Conservation (phyloP, 2,888 invertebrate genomes). For the Philopedon plagiatum region DNA sequence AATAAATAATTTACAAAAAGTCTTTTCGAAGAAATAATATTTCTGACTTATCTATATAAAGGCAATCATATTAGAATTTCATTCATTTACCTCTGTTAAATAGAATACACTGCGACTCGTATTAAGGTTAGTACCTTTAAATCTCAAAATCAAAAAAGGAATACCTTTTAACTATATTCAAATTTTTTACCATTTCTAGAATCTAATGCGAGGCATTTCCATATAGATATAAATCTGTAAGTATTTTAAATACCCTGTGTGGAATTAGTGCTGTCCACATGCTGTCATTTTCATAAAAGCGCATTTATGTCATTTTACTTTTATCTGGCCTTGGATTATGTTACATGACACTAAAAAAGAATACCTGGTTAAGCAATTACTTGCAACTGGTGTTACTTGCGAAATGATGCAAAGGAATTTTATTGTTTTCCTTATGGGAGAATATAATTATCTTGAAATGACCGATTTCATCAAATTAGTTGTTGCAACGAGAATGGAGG, state of each 20-base stretch:
- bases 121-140: too few relatives aligned
- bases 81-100: too few relatives aligned
- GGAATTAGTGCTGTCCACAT: neutral
- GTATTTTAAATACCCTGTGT: neutral
- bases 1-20: constrained; percentile 6
- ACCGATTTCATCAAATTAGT: constrained; percentile 5
- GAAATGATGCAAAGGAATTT: constrained; percentile 8
- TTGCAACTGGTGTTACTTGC: constrained; percentile 4
- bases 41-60: neutral
- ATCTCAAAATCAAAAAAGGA: too few relatives aligned
- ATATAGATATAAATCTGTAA: neutral
- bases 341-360: constrained; percentile 13
- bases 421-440: constrained; percentile 11
- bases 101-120: too few relatives aligned
- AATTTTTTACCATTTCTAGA: too few relatives aligned
- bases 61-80: neutral
- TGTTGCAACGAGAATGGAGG: neutral
- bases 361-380: constrained; percentile 5
- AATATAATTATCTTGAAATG: constrained; percentile 9
- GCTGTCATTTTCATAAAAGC: neutral
- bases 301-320: neutral
- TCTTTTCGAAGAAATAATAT: neutral
- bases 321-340: constrained; percentile 5
- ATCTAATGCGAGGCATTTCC: neutral
- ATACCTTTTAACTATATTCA: too few relatives aligned